Percentiles rank a stretch among this genome's conserved stretches.
phyloP scores from a whole-genome alignment of 1,140 invertebrate species.

The Ceratoteleas bidentatus region DNA sequence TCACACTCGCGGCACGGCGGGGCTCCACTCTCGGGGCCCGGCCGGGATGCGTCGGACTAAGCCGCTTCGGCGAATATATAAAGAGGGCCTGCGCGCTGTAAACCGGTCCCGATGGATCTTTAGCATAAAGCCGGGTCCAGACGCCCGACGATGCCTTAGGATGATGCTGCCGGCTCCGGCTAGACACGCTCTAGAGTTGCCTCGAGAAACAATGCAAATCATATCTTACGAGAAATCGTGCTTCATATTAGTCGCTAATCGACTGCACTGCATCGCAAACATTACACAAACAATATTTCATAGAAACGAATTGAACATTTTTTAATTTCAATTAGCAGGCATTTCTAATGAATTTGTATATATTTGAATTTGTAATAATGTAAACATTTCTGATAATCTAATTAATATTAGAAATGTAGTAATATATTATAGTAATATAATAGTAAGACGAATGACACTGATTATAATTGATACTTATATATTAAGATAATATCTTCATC shows the following conservation, averaged over 20 bases:
- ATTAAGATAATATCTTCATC: too few species aligned
- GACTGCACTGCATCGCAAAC: neutral
- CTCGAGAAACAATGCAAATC: conserved; percentile 16
- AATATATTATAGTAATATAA: too few species aligned
- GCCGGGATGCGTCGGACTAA: neutral
- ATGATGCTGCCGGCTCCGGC: conserved; percentile 23
- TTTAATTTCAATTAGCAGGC: too few species aligned
- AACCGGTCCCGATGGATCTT: conserved; percentile 81
- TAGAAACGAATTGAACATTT: too few species aligned
- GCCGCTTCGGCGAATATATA: conserved; percentile 66
- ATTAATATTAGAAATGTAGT: too few species aligned
- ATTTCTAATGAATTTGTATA: too few species aligned
- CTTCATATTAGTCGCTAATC: conserved; percentile 10
- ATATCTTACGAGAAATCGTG: conserved; percentile 11
- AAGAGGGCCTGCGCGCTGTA: conserved; percentile 72
- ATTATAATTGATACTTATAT: too few species aligned
- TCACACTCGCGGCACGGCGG: conserved; percentile 79
- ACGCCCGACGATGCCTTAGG: conserved; percentile 36
- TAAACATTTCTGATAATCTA: too few species aligned
- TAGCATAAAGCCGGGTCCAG: conserved; percentile 68
- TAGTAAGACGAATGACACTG: too few species aligned
- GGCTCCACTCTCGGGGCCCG: conserved; percentile 66
- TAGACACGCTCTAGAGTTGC: conserved; percentile 10
- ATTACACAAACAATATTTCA: too few species aligned
- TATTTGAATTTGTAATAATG: too few species aligned